phyloP scores from a whole-genome alignment of 2,797 vertebrate genomes.

The Heterohyrax brucei region DNA sequence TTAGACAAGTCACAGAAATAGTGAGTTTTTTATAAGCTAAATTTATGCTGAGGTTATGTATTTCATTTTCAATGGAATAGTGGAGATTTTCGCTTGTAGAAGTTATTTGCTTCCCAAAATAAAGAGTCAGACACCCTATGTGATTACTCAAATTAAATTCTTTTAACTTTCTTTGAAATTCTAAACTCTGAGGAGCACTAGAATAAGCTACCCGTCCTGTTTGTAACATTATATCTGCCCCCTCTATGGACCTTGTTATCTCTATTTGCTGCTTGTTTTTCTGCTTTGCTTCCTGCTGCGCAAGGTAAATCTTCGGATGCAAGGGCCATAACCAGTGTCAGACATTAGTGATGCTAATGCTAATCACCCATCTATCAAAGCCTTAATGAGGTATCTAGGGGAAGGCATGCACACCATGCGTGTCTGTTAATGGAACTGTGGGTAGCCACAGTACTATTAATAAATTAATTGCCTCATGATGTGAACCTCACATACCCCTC shows the following conservation, averaged over 20 bases:
- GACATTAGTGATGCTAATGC: constrained; percentile 63
- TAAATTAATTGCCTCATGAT: constrained; percentile 69
- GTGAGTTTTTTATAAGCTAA: constrained; percentile 3
- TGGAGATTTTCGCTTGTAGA: constrained; percentile 15
- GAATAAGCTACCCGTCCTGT: neutral
- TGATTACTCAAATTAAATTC: constrained; percentile 42
- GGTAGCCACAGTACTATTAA: constrained; percentile 61
- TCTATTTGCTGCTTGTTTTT: constrained; percentile 58
- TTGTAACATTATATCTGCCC: constrained; percentile 4
- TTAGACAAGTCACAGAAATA: constrained; percentile 38
- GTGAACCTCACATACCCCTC: constrained; percentile 41
- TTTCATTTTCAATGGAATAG: constrained; percentile 54
- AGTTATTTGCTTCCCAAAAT: constrained; percentile 58
- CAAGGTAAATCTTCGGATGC: constrained; percentile 67
- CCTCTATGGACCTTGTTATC: constrained; percentile 28
- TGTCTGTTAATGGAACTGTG: constrained; percentile 71
- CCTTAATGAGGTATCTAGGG: constrained; percentile 66
- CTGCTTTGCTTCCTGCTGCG: constrained; percentile 42
- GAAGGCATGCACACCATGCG: constrained; percentile 3
- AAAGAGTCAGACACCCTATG: constrained; percentile 9
- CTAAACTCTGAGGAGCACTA: constrained; percentile 40
- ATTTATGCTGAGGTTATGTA: constrained; percentile 3
- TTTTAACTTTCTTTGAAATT: constrained; percentile 57
- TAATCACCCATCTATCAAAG: constrained; percentile 69
- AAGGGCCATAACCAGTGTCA: constrained; percentile 65